phyloP scores from a whole-genome alignment of 2,888 invertebrate species.

The Amphipoea lucens region DNA sequence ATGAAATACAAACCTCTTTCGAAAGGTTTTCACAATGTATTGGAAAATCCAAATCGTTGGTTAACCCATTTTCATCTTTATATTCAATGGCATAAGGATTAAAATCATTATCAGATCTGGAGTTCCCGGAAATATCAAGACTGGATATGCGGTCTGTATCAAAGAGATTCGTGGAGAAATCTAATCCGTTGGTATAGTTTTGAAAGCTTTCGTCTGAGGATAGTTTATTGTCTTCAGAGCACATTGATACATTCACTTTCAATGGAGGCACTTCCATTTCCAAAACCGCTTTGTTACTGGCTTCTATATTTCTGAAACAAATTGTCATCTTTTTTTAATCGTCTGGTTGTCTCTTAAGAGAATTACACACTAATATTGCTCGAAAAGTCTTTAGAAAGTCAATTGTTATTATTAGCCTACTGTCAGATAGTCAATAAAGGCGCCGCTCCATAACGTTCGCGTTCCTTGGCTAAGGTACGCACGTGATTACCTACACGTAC shows the following conservation, averaged over 20 bases:
- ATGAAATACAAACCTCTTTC: constrained; percentile 55
- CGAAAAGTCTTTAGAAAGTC: not conserved
- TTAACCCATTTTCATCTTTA: constrained; percentile 70
- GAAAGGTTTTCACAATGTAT: constrained; percentile 28
- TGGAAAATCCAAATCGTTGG: constrained; percentile 67
- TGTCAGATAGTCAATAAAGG: not conserved
- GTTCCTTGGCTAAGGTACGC: not conserved
- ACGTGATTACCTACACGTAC: not conserved
- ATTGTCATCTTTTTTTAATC: not conserved
- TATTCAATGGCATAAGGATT: constrained; percentile 70
- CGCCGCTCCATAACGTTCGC: no score
- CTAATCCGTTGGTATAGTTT: constrained; percentile 78
- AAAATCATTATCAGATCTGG: constrained; percentile 76
- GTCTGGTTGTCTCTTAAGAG: not conserved
- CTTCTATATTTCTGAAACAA: constrained; percentile 39
- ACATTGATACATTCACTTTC: constrained; percentile 61
- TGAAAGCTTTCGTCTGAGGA: constrained; percentile 83
- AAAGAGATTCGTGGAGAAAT: constrained; percentile 80
- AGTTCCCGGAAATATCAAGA: constrained; percentile 78
- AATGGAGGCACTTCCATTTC: constrained; percentile 35
- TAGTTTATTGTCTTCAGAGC: constrained; percentile 74
- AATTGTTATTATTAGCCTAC: not conserved
- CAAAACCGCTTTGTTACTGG: constrained; percentile 9
- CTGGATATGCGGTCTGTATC: constrained; percentile 80
- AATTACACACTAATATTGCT: not conserved